Percentiles rank a stretch among this genome's conserved stretches.
These are phyloP conservation scores for Chloroceryle inda DNA, from an alignment of 2,797 vertebrate species.

Conservation along the genomic window DNA sequence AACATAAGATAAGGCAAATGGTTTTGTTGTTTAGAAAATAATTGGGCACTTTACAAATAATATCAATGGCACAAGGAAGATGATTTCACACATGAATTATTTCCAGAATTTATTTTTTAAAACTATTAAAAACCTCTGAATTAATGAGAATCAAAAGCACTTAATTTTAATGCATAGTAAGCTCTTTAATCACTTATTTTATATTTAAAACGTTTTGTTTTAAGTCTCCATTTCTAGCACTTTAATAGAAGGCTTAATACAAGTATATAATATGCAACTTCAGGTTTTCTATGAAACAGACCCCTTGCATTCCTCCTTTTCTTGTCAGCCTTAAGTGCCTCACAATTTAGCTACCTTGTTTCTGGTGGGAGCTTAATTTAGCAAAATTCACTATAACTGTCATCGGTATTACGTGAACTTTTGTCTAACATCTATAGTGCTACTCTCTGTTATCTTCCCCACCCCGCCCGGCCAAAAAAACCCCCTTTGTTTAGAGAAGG, in stretches of 20 bases:
- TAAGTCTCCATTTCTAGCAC: conserved; percentile 75
- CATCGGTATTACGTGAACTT: conserved; percentile 12
- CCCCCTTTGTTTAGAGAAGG: background rate
- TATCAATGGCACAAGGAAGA: conserved; percentile 66
- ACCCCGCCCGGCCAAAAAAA: background rate
- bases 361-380: conserved; percentile 67
- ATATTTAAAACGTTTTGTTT: conserved; percentile 70
- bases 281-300: conserved; percentile 74
- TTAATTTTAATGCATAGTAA: conserved; percentile 67
- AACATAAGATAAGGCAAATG: conserved; percentile 83
- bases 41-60: conserved; percentile 75
- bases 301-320: conserved; percentile 66
- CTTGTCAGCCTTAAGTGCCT: conserved; percentile 82
- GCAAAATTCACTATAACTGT: conserved; percentile 56
- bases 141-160: conserved; percentile 62
- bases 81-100: conserved; percentile 59
- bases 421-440: conserved; percentile 36
- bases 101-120: conserved; percentile 51
- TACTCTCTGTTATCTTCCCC: background rate
- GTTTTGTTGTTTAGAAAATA: conserved; percentile 73
- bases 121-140: conserved; percentile 55
- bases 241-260: conserved; percentile 79
- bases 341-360: conserved; percentile 75
- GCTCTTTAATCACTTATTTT: conserved; percentile 69
- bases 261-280: conserved; percentile 73